phyloP scores from a whole-genome alignment of 2,888 invertebrate species.

The Lasius platythorax region DNA sequence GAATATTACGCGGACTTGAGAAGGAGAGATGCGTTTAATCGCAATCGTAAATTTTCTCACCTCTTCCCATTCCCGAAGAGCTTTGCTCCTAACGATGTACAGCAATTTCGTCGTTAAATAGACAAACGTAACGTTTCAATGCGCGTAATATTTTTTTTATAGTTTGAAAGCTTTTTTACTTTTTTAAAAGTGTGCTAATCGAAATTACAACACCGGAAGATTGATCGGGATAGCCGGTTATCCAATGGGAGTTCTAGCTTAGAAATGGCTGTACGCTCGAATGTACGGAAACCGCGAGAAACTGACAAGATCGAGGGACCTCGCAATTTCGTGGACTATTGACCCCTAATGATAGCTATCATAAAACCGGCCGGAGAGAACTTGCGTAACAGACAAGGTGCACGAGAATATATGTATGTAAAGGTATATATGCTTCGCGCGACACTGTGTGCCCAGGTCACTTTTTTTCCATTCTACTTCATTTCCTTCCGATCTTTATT shows the following conservation, averaged over 20 bases:
- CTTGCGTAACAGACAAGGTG: conserved; percentile 66
- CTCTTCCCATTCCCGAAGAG: background rate
- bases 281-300: conserved; percentile 59
- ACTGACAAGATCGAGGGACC: conserved; percentile 69
- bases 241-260: conserved; percentile 22
- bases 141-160: background rate
- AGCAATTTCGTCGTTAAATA: background rate
- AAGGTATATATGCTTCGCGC: conserved; percentile 1
- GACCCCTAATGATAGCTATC: conserved; percentile 82
- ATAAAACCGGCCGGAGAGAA: conserved; percentile 74
- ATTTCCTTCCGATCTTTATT: conserved; percentile 7
- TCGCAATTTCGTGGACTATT: conserved; percentile 84
- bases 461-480: conserved; percentile 15
- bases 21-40: background rate
- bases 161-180: background rate
- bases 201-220: conserved; percentile 3
- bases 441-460: background rate
- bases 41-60: background rate
- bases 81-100: background rate
- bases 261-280: conserved; percentile 25
- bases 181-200: background rate
- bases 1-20: background rate
- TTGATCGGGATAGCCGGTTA: conserved; percentile 2
- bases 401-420: conserved; percentile 9
- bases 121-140: background rate